Conservation (phyloP, 2,888 invertebrate genomes). For the Melanargia galathea region DNA sequence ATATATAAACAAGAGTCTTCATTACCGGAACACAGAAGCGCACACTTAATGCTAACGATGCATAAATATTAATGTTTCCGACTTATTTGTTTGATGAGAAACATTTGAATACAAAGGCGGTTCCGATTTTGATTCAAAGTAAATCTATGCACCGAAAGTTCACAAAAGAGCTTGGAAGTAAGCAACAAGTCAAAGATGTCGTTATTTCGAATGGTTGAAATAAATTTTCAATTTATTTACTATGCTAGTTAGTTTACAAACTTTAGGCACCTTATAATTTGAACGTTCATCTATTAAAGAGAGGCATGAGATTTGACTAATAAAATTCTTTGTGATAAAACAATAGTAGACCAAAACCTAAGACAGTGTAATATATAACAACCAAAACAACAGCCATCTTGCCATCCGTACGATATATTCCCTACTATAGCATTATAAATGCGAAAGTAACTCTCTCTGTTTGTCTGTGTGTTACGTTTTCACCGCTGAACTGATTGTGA, state of each 20-base stretch:
- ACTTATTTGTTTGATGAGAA: slow-evolving; percentile 66
- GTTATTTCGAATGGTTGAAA: neutral
- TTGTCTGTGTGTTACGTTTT: too few species aligned
- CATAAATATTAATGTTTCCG: slow-evolving; percentile 43
- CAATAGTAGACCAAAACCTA: too few species aligned
- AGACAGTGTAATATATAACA: too few species aligned
- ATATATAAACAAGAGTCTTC: slow-evolving; percentile 26
- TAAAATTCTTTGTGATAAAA: too few species aligned
- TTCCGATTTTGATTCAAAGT: slow-evolving; percentile 58
- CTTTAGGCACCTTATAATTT: neutral
- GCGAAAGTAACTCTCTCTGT: too few species aligned
- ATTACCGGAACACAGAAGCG: slow-evolving; percentile 36
- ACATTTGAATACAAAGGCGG: slow-evolving; percentile 60
- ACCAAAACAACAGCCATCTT: too few species aligned
- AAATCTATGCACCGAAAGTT: slow-evolving; percentile 66
- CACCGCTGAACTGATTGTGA: too few species aligned
- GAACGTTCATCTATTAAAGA: too few species aligned
- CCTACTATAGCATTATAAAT: too few species aligned
- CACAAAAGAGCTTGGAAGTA: slow-evolving; percentile 50
- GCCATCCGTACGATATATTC: too few species aligned
- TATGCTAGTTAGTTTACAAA: neutral
- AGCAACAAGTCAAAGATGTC: neutral
- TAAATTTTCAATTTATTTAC: neutral
- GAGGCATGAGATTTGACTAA: too few species aligned
- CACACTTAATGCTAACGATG: slow-evolving; percentile 39